Base-by-base conservation (phyloP, 35 echinoderm and acorn worm species). In the Heliocidaris tuberculata region DNA sequence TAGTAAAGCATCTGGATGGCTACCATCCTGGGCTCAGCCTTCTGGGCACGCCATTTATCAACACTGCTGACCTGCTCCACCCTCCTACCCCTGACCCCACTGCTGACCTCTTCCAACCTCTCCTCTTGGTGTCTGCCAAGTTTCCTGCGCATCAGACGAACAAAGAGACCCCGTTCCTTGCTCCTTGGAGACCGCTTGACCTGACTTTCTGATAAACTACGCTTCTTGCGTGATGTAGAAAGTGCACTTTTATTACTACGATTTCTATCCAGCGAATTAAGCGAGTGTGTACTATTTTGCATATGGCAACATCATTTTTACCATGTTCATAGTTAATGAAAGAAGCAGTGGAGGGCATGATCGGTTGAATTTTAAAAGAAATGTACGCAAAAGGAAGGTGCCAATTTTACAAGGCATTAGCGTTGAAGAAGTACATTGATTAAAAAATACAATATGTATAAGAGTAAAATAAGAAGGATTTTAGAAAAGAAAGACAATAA, bases 1-100 rank as follows among this genome's bases (percentile, higher is more conserved):
- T 89, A 89, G 87, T 89, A 89, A 2, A 89, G 87, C 87, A 89
- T 89, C 47, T 89, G 87, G 31, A 89, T 89, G 32, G 87, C 87
- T 17, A 89, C 87, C 87, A 89, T 89, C 29, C 47, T 89, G 12
- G 87, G 87, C 87, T 89, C 87, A 0, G 87, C 4, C 87, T 48
- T 89, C 87, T 47, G 87, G 47, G 15, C 30, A 47, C 31, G 87
- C 87, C 30, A n/a, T n/a, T 6, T 24, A 7, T 78, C 21, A 78
- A 86, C 87, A n/a, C 87, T 47, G 19, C 29, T 35, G 31, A 89
- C 86, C 47, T 89, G 12, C 87, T 89, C 87, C 29, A 13, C 21
- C 31, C 19, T 2, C 31, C 27, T 19, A 78, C 8, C 65, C 65
- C 27, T 78, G 65, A 78, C 65, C 65, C 27, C 19, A 19, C 5